phyloP scores from a whole-genome alignment of 1,140 invertebrate species.

The Rhynchophorus ferrugineus region DNA sequence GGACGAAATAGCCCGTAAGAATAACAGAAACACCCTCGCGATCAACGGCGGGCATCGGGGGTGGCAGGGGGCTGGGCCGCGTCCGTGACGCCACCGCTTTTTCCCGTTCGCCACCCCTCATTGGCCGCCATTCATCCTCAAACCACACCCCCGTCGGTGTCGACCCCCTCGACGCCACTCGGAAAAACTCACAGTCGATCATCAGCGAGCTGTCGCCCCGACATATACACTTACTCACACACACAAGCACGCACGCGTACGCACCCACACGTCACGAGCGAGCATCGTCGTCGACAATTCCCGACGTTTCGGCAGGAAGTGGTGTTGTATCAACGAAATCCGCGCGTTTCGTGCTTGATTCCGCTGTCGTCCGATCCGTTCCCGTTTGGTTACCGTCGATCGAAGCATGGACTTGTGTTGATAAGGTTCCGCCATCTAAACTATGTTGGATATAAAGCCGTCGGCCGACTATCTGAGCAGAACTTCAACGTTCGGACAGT shows the following conservation, averaged over 20 bases:
- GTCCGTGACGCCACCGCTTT: conserved; percentile 18
- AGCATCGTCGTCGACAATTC: no score
- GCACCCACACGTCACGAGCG: no score
- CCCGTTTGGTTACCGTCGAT: no score
- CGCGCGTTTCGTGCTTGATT: no score
- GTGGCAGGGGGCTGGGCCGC: conserved; percentile 7
- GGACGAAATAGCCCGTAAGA: no score
- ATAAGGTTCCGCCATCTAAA: background rate
- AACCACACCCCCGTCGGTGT: conserved; percentile 24
- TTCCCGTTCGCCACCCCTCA: conserved; percentile 15
- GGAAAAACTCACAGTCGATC: conserved; percentile 37
- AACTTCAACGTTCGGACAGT: conserved; percentile 62
- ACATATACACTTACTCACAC: no score
- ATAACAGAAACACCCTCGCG: no score
- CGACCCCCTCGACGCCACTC: conserved; percentile 16
- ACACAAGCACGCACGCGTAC: no score
- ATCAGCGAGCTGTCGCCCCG: conserved; percentile 31
- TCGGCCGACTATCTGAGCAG: conserved; percentile 62
- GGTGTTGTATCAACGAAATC: no score
- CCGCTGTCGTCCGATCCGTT: no score
- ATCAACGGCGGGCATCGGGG: no score
- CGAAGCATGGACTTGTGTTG: no score
- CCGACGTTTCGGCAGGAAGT: conserved; percentile 9
- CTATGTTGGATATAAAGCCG: conserved; percentile 62
- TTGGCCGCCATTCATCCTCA: conserved; percentile 29